A percentile compares a stretch with the other conserved stretches of the same genome.
Conservation (phyloP, 2,113 vertebrate genomes). For the Melierax canorus region DNA sequence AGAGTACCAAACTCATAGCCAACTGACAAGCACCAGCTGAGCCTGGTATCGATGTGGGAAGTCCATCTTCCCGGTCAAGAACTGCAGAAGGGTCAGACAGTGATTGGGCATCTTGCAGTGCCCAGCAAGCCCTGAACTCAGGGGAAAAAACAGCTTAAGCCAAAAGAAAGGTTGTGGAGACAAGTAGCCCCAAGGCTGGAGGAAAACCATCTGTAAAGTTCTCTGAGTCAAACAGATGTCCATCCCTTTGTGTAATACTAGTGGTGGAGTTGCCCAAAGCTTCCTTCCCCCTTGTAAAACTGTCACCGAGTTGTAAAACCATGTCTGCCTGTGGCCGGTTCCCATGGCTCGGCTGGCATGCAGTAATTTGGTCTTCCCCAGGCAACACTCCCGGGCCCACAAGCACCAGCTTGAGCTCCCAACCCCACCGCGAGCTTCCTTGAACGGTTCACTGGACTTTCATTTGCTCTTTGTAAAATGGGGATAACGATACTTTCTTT, state of each 20-base stretch:
- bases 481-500: neutral
- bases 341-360: neutral
- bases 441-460: neutral
- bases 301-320: neutral
- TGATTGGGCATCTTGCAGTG: neutral
- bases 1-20: neutral
- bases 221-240: neutral
- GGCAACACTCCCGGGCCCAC: neutral
- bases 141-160: neutral
- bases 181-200: neutral
- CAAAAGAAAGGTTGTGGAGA: neutral
- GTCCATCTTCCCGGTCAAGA: neutral
- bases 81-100: neutral
- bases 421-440: fast-evolving
- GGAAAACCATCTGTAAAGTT: neutral
- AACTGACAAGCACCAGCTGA: neutral
- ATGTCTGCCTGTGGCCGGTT: neutral
- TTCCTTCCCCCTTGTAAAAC: neutral
- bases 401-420: neutral
- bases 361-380: neutral
- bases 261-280: neutral
- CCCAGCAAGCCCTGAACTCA: neutral
- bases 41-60: neutral
- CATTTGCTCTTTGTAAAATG: neutral
- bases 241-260: neutral